phyloP scores from a whole-genome alignment of 2,797 vertebrate species.

The Spea hammondii region DNA sequence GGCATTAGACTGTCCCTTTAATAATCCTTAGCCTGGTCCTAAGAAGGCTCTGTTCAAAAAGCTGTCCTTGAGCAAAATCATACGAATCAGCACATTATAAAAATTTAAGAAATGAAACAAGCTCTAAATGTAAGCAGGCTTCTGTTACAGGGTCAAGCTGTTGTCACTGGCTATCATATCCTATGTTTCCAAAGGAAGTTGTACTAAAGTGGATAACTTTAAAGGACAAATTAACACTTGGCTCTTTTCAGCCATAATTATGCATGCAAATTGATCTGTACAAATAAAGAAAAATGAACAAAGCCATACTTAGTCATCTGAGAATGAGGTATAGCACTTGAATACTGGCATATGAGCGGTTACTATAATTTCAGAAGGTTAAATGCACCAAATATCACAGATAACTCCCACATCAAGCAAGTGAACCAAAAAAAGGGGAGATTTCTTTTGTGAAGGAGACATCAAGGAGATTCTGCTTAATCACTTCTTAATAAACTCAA shows the following conservation, averaged over 20 bases:
- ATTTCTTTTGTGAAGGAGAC: slow-evolving; percentile 73
- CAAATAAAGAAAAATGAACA: slow-evolving; percentile 76
- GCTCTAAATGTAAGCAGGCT: neutral
- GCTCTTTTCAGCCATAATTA: slow-evolving; percentile 64
- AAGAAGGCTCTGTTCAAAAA: too few species aligned
- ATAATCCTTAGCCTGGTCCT: too few species aligned
- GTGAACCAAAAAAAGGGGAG: slow-evolving; percentile 74
- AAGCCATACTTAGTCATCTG: slow-evolving; percentile 74
- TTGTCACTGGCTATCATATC: slow-evolving; percentile 11
- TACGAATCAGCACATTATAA: too few species aligned
- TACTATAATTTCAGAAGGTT: slow-evolving; percentile 74
- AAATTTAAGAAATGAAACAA: too few species aligned
- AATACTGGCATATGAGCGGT: slow-evolving; percentile 73
- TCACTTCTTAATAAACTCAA: slow-evolving; percentile 71
- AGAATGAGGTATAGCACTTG: slow-evolving; percentile 71
- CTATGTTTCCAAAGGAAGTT: slow-evolving; percentile 33
- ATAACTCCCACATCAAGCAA: slow-evolving; percentile 74
- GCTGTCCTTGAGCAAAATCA: too few species aligned
- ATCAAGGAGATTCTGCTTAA: slow-evolving; percentile 76
- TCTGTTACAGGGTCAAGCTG: neutral
- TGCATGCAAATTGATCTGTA: slow-evolving; percentile 76
- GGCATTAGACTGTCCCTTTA: too few species aligned
- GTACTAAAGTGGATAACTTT: slow-evolving; percentile 41
- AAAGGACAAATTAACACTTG: slow-evolving; percentile 52
- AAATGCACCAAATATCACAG: slow-evolving; percentile 75